phyloP scores from a whole-genome alignment of 2,113 vertebrate genomes.

The Picathartes gymnocephalus region DNA sequence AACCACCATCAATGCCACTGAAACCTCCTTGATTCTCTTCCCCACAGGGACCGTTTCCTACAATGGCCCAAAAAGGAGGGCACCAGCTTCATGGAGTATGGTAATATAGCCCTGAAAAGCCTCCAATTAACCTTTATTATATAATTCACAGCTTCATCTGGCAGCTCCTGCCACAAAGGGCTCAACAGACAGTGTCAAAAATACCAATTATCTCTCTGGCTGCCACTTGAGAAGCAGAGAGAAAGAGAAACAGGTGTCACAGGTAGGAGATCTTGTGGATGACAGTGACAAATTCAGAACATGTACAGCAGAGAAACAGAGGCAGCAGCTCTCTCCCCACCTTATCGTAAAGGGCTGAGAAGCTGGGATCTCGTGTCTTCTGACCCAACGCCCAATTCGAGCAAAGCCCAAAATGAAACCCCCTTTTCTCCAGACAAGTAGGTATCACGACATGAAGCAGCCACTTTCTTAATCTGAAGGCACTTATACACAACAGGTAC shows the following conservation, averaged over 20 bases:
- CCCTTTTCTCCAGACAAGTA: neutral
- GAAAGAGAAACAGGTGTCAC: neutral
- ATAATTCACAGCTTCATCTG: constrained; percentile 27
- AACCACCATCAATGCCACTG: neutral
- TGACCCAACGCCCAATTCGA: neutral
- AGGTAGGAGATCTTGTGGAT: neutral
- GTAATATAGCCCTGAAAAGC: constrained; percentile 1
- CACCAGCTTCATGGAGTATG: neutral
- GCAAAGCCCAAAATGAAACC: neutral
- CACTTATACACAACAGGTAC: neutral
- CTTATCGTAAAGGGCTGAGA: neutral
- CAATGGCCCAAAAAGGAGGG: neutral
- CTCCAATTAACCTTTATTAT: constrained; percentile 55
- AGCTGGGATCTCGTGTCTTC: neutral
- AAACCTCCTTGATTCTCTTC: neutral
- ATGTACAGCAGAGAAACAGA: neutral
- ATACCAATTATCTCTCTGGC: constrained; percentile 26
- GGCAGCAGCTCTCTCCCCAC: neutral
- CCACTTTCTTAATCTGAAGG: neutral
- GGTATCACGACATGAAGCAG: neutral
- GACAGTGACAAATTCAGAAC: neutral
- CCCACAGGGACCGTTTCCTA: neutral
- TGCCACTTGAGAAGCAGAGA: constrained; percentile 2
- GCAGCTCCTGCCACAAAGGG: neutral
- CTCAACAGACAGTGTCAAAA: constrained; percentile 44